Base-by-base conservation (phyloP, 35 echinoderm and acorn worm species). In the Hemicentrotus pulcherrimus region DNA sequence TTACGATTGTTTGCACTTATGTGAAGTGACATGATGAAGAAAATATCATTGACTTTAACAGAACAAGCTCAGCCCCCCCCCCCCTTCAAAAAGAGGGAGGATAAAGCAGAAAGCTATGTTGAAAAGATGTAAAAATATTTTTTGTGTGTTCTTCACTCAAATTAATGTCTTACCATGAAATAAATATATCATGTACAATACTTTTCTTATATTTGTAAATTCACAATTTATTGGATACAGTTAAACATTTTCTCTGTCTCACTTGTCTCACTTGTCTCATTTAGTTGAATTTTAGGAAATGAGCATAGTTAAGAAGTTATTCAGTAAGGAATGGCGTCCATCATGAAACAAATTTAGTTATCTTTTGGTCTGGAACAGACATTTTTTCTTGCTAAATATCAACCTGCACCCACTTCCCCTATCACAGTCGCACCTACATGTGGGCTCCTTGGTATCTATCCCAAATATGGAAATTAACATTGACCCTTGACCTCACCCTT, bases 401-500 rank as follows among this genome's bases (percentile, higher is more conserved):
- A 78, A 78, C 65, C 22, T 78, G 19, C 65, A n/a, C 65, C 65
- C 22, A 78, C 65, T 78, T 28, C 19, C 4, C 65, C 22, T 59
- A 78, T 78, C 65, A 78, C 22, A n/a, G 65, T 78, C 65, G 28
- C 61, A 78, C 65, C 65, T 78, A 22, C 19, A 28, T 78, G 8
- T 78, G 65, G 65, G 65, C 28, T 28, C 2, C 12, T 28, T 78
- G 65, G 65, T 78, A 78, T 78, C 88, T 41, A 90, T 90, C 88
- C 32, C 32, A 90, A 47, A 90, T 47, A 90, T 90, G 88, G 32
- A 90, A 90, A 90, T 90, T 47, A 90, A 33, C 88, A 33, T 45
- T 90, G 88, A 90, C 88, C 88, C 9, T 90, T 90, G 88, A 90
- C 88, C 32, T 24, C 19, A 90, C 31, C 32, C 88, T 90, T 33